Percentiles rank a stretch among this genome's conserved stretches.
These are phyloP conservation scores for Malacosoma neustria DNA, from an alignment of 2,888 invertebrate genomes.

Conservation along the genomic window DNA sequence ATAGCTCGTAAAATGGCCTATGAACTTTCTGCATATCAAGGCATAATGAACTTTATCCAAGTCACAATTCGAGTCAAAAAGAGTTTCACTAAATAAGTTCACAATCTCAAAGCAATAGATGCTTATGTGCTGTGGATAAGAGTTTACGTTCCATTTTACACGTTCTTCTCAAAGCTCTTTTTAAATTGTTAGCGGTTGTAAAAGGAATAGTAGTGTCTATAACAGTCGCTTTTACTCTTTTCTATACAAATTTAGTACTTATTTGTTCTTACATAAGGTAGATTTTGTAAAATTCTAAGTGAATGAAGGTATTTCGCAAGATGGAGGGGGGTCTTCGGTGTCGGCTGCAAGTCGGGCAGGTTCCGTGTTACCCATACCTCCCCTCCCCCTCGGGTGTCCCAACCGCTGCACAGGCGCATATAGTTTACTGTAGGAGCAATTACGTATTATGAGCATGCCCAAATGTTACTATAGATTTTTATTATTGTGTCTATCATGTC, in stretches of 20 bases:
- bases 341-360: constrained; percentile 63
- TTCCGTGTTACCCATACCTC: constrained; percentile 61
- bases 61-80: no score
- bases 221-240: no score
- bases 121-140: constrained; percentile 45
- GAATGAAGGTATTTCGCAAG: constrained; percentile 54
- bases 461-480: no score
- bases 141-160: constrained; percentile 46
- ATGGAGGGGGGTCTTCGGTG: constrained; percentile 37
- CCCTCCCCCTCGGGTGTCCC: constrained; percentile 21
- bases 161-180: constrained; percentile 42
- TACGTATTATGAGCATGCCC: constrained; percentile 29
- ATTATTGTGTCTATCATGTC: no score
- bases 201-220: constrained; percentile 32
- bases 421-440: constrained; percentile 28
- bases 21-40: constrained; percentile 8
- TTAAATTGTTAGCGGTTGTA: constrained; percentile 38
- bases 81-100: no score
- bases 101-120: constrained; percentile 39
- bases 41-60: constrained; percentile 12
- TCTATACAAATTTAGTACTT: no score
- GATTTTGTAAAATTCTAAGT: constrained; percentile 24
- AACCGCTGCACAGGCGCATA: constrained; percentile 29
- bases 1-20: constrained; percentile 23
- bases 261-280: no score